These are phyloP conservation scores for Osmerus mordax DNA, from an alignment of 2,113 vertebrate genomes.

Conservation along the genomic window DNA sequence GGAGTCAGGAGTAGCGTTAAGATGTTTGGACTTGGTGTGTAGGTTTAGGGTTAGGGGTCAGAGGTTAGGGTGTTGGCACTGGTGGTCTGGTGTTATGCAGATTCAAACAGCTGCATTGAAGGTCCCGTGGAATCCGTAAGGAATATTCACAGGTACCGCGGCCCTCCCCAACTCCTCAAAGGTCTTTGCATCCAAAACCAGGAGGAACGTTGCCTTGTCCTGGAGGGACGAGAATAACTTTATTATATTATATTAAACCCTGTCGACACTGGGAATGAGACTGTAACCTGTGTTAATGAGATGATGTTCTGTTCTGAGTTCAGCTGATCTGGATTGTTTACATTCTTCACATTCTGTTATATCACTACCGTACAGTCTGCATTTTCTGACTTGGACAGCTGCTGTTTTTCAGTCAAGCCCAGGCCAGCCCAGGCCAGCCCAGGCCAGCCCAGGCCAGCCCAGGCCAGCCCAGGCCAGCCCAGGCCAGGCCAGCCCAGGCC, in stretches of 20 bases:
- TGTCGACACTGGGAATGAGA: too few species aligned
- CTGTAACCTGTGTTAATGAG: not conserved
- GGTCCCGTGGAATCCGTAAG: constrained; percentile 89
- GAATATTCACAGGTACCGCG: constrained; percentile 81
- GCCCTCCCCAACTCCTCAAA: constrained; percentile 86
- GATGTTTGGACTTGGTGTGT: too few species aligned
- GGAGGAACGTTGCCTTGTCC: constrained; percentile 84
- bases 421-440: too few species aligned
- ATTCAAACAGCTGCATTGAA: constrained; percentile 67
- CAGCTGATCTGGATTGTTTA: too few species aligned
- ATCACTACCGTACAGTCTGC: not conserved
- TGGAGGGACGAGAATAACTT: constrained; percentile 49
- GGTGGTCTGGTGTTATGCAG: too few species aligned
- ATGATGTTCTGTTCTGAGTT: not conserved
- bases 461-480: too few species aligned
- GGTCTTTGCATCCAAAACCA: constrained; percentile 85
- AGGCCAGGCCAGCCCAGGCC: too few species aligned
- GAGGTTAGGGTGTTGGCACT: too few species aligned
- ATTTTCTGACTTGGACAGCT: not conserved
- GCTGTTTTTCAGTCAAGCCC: too few species aligned
- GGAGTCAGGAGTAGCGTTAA: too few species aligned
- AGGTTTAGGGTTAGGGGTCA: not conserved
- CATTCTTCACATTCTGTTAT: not conserved
- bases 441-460: too few species aligned
- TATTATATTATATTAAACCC: too few species aligned